phyloP scores from a whole-genome alignment of 1,140 invertebrate genomes.

The Drosophila leontia region DNA sequence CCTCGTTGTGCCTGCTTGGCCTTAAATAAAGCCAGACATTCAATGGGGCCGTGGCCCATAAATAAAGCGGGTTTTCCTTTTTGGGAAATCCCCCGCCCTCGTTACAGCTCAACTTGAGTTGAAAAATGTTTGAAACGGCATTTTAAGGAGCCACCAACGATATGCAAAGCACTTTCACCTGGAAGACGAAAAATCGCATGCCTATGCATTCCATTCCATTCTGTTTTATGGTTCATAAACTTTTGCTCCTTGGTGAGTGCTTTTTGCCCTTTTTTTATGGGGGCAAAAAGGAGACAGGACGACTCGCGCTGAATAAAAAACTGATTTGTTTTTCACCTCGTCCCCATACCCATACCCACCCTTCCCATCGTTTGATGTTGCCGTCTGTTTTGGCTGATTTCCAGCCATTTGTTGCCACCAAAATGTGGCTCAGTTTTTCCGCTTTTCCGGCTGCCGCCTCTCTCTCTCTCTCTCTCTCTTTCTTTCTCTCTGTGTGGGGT shows the following conservation, averaged over 20 bases:
- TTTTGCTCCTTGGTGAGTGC: conserved; percentile 57
- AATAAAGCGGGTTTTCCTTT: conserved; percentile 13
- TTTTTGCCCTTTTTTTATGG: conserved; percentile 46
- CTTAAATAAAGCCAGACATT: conserved; percentile 15
- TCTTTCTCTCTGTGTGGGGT: background rate
- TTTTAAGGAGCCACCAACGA: conserved; percentile 40
- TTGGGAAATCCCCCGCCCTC: conserved; percentile 3
- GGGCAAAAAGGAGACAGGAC: background rate
- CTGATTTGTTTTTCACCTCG: conserved; percentile 55
- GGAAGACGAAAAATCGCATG: conserved; percentile 48
- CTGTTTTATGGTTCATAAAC: conserved; percentile 69
- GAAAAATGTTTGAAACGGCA: conserved; percentile 44
- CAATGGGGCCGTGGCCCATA: conserved; percentile 11
- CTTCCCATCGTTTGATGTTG: conserved; percentile 35
- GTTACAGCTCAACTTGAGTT: conserved; percentile 36
- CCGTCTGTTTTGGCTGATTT: conserved; percentile 44
- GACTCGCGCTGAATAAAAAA: conserved; percentile 55
- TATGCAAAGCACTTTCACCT: conserved; percentile 34
- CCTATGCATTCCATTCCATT: conserved; percentile 58
- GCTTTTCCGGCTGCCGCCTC: background rate
- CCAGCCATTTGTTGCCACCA: conserved; percentile 58
- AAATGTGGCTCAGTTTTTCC: conserved; percentile 33
- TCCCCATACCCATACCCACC: background rate
- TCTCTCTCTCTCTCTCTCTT: background rate
- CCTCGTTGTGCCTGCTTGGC: background rate